These are phyloP conservation scores for Umimayanthus chanpuru DNA, from an alignment of 92 coral and sea anemone species.

Conservation along the genomic window DNA sequence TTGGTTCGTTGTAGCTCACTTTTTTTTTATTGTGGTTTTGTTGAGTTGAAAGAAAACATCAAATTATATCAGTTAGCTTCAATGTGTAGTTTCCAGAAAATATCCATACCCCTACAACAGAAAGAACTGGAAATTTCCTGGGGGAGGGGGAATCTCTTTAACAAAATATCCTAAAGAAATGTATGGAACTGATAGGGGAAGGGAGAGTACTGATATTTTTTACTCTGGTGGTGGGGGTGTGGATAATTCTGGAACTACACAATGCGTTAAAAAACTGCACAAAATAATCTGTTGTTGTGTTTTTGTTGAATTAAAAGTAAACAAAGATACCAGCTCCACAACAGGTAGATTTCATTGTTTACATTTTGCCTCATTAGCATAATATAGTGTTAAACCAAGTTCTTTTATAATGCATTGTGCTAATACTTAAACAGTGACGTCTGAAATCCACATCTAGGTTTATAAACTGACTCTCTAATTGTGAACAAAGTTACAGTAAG, in stretches of 20 bases:
- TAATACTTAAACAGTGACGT: no score
- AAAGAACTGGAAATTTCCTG: neutral
- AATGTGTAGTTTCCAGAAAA: neutral
- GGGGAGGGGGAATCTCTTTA: neutral
- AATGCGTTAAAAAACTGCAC: conserved; percentile 1
- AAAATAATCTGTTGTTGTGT: neutral
- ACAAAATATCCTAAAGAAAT: neutral
- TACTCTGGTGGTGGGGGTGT: no score
- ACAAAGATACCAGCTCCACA: neutral
- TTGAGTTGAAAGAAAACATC: conserved; percentile 14
- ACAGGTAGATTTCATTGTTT: no score
- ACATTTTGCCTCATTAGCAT: no score
- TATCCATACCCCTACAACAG: no score
- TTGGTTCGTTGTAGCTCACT: neutral
- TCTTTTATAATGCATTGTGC: no score
- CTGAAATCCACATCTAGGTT: neutral
- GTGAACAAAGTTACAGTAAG: neutral
- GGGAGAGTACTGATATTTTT: neutral
- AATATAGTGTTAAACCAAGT: no score
- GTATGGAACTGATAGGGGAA: no score
- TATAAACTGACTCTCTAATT: neutral
- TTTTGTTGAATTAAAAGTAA: no score
- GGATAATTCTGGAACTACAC: no score
- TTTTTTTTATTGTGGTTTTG: no score
- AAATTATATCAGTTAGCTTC: neutral